Percentiles rank a stretch among this genome's conserved stretches.
Conservation (phyloP, 2,113 vertebrate species). For the Odontophorus gujanensis region DNA sequence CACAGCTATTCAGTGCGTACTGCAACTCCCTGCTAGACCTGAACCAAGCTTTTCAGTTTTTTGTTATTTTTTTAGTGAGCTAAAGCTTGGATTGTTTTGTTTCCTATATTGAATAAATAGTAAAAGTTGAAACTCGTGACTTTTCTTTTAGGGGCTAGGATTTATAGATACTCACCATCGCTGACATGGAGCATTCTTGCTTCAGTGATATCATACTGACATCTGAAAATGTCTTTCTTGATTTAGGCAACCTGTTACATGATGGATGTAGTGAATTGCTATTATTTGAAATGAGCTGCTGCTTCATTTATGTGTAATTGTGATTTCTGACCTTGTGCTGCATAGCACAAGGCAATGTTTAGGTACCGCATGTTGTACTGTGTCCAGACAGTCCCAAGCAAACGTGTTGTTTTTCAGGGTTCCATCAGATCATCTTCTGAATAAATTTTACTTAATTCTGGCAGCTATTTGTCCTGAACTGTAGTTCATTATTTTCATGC, state of each 20-base stretch:
- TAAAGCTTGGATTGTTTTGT: neutral
- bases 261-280: neutral
- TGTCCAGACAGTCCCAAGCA: neutral
- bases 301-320: neutral
- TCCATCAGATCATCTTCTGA: neutral
- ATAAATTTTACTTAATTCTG: neutral
- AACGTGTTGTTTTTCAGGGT: neutral
- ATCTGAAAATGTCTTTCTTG: neutral
- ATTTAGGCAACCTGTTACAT: neutral
- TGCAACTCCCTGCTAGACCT: neutral
- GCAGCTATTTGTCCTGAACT: neutral
- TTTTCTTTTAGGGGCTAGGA: neutral
- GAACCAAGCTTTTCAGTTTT: neutral
- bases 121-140: neutral
- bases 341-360: neutral
- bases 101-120: neutral
- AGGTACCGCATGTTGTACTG: neutral
- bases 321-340: neutral
- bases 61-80: neutral
- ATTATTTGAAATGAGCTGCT: neutral
- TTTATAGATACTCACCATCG: neutral
- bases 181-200: neutral
- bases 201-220: neutral
- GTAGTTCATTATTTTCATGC: neutral
- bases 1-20: neutral